Evolutionary conservation across 2,888 invertebrate species (phyloP).

Genomic region (Adelphocoris suturalis): DNA sequence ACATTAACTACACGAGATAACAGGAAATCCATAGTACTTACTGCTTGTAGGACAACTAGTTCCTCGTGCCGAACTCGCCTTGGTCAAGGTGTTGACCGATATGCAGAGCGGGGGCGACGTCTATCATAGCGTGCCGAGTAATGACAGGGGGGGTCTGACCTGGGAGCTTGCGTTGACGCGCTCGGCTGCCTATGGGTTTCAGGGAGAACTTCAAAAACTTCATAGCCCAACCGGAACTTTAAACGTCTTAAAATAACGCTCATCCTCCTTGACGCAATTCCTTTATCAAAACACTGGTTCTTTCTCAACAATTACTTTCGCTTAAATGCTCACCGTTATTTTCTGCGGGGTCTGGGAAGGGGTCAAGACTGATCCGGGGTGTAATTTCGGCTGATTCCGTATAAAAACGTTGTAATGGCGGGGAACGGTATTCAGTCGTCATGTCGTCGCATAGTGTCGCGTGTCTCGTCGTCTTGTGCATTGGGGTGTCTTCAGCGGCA

Average conservation of each 20-base stretch:
- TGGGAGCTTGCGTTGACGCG: slow-evolving; percentile 5
- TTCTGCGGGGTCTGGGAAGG: background rate
- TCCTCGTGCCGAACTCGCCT: background rate
- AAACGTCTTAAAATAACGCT: slow-evolving; percentile 37
- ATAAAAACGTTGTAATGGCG: slow-evolving; percentile 54
- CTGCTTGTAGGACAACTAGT: background rate
- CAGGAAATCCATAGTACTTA: background rate
- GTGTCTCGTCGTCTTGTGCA: slow-evolving; percentile 6
- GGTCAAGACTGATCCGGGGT: background rate
- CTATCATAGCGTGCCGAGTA: slow-evolving; percentile 9
- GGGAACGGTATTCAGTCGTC: slow-evolving; percentile 45
- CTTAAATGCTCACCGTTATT: slow-evolving; percentile 46
- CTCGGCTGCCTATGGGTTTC: slow-evolving; percentile 29
- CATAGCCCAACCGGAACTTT: background rate
- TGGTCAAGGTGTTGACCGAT: slow-evolving; percentile 25
- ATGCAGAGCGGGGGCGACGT: background rate
- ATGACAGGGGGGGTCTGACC: slow-evolving; percentile 9
- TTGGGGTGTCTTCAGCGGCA: background rate
- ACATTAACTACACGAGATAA: background rate
- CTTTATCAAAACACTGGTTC: slow-evolving; percentile 28
- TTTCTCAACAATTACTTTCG: slow-evolving; percentile 51
- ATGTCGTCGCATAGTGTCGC: slow-evolving; percentile 26
- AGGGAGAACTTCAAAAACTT: slow-evolving; percentile 27
- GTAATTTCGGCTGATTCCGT: slow-evolving; percentile 31
- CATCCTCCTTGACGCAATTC: slow-evolving; percentile 61